Percentiles rank a stretch among this genome's conserved stretches.
These are phyloP conservation scores for Malurus elegans DNA, from an alignment of 2,113 vertebrate species.

Conservation along the genomic window DNA sequence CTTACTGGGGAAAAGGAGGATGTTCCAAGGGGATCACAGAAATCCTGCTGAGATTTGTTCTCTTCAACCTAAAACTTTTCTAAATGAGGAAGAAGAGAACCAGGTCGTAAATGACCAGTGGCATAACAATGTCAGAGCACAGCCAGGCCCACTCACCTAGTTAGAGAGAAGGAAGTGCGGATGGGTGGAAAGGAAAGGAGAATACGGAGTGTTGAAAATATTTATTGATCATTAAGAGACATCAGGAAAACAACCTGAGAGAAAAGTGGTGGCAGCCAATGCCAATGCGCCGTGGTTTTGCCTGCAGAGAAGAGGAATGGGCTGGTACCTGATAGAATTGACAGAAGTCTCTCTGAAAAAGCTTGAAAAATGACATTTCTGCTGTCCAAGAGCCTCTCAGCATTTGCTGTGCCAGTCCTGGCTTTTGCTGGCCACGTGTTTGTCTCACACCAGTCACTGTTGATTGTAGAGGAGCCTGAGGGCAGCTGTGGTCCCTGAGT, in stretches of 20 bases:
- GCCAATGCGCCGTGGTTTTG: fast-evolving
- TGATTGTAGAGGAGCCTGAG: neutral
- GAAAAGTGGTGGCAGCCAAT: neutral
- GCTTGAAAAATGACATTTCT: neutral
- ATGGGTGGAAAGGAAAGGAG: neutral
- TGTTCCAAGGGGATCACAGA: neutral
- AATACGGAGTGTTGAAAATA: neutral
- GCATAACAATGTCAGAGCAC: neutral
- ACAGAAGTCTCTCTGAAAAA: neutral
- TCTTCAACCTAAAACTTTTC: neutral
- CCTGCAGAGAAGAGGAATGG: neutral
- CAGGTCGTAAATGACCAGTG: neutral
- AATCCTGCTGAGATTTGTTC: neutral
- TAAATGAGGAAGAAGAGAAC: neutral
- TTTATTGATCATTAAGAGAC: neutral
- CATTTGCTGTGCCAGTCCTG: neutral
- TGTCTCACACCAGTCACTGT: neutral
- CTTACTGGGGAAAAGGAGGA: neutral
- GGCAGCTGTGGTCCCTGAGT: neutral
- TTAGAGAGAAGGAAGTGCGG: neutral
- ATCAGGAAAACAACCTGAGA: neutral
- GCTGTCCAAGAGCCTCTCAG: neutral
- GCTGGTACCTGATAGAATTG: neutral
- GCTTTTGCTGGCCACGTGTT: neutral
- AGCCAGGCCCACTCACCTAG: neutral